A percentile compares a stretch with the other conserved stretches of the same genome.
These are phyloP conservation scores for Acipenser transmontanus DNA, from an alignment of 2,797 vertebrate genomes.

Conservation along the genomic window DNA sequence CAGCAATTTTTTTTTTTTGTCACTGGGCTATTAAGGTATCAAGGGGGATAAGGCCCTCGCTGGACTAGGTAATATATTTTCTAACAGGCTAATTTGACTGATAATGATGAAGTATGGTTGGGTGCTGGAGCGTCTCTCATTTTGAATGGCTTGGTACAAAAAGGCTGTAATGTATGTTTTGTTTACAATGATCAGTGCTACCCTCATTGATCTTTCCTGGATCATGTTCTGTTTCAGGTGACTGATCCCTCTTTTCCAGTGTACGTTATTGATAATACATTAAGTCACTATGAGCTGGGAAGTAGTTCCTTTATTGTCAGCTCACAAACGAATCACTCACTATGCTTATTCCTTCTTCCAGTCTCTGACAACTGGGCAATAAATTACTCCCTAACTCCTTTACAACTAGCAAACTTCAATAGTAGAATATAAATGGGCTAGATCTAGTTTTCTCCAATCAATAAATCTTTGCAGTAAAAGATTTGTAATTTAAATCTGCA, in stretches of 20 bases:
- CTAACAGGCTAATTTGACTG: conserved; percentile 30
- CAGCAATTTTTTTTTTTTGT: conserved; percentile 23
- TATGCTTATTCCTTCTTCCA: conserved; percentile 43
- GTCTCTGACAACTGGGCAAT: conserved; percentile 31
- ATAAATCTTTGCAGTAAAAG: conserved; percentile 15
- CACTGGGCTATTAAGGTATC: conserved; percentile 14
- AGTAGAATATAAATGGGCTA: conserved; percentile 34
- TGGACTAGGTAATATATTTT: conserved; percentile 30
- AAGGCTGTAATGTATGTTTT: conserved; percentile 27
- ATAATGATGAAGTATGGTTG: conserved; percentile 22
- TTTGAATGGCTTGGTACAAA: conserved; percentile 24
- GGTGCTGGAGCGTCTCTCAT: conserved; percentile 9
- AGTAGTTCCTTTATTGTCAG: conserved; percentile 38
- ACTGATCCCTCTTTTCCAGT: conserved; percentile 37
- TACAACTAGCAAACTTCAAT: conserved; percentile 37
- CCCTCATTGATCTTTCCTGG: conserved; percentile 37
- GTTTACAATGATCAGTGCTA: conserved; percentile 39
- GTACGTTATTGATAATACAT: conserved; percentile 38
- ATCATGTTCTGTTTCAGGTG: conserved; percentile 39
- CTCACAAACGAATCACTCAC: conserved; percentile 41
- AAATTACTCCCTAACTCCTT: conserved; percentile 43
- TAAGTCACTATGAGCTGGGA: conserved; percentile 39
- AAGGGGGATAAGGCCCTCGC: conserved; percentile 12
- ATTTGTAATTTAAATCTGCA: not conserved
- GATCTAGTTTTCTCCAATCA: conserved; percentile 26